phyloP scores from a whole-genome alignment of 2,888 invertebrate genomes.

The Podabrus alpinus region DNA sequence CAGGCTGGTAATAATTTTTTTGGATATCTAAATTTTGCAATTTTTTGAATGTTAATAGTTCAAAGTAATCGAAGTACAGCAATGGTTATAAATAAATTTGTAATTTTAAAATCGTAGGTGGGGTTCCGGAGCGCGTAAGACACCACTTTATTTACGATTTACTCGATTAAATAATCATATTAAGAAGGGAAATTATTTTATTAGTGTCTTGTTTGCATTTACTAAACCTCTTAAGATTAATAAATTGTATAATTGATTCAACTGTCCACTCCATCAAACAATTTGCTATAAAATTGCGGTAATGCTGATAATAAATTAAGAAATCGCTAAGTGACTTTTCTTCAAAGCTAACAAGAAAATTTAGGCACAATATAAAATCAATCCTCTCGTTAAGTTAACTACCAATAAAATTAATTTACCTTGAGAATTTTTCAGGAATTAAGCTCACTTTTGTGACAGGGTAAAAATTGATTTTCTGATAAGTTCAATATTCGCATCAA shows the following conservation, averaged over 20 bases:
- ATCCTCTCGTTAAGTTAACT: background rate
- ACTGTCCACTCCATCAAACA: background rate
- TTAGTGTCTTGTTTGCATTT: slow-evolving; percentile 27
- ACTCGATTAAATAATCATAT: slow-evolving; percentile 25
- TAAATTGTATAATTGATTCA: slow-evolving; percentile 15
- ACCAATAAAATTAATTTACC: background rate
- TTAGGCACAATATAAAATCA: too few species aligned
- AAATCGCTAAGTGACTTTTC: too few species aligned
- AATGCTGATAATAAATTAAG: background rate
- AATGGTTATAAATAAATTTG: slow-evolving; percentile 18
- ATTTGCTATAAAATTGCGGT: background rate
- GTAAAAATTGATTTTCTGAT: too few species aligned
- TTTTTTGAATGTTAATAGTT: background rate
- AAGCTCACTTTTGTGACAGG: too few species aligned
- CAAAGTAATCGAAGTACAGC: background rate
- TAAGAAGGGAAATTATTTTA: slow-evolving; percentile 26
- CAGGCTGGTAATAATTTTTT: too few species aligned
- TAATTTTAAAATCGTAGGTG: slow-evolving; percentile 20
- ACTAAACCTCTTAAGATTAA: slow-evolving; percentile 16
- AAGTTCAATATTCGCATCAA: too few species aligned
- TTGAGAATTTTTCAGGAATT: too few species aligned
- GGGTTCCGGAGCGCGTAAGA: slow-evolving; percentile 16
- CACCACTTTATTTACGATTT: slow-evolving; percentile 21
- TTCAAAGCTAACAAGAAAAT: too few species aligned
- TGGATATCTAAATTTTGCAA: background rate